Evolutionary conservation across 2,888 invertebrate genomes (phyloP), one percentile per base, ranked within the genome.

Genomic region (Crossocerus cetratus): DNA sequence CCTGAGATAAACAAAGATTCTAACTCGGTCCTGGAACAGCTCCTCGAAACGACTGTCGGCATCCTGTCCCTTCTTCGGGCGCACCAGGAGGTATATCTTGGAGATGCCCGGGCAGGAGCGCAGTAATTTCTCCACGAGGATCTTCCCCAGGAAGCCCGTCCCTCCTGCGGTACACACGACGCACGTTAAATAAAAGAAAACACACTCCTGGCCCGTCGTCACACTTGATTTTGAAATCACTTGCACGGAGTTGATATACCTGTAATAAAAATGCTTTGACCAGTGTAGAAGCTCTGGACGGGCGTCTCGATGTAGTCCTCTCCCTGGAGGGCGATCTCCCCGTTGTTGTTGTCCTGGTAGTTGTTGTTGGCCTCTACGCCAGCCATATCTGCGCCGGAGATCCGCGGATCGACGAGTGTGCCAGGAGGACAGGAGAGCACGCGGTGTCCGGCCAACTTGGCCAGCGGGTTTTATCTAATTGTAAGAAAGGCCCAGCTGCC

Each of bases 81-180:
- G 90, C 0, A 93, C 91, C 5, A 94, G 84, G 0, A 87, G 82
- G 83, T 93, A 94, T 66, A 94, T 91, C 18, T 91, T 91, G 23
- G 91, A 89, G 0, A 93, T 86, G 16, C 92, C 91, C 0, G 92
- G 90, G 43, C 93, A 93, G 16, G 91, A 91, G 32, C 94, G 91
- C 32, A 94, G 88, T 49, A 94, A 87, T 86, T 94, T 94, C 80
- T 94, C 94, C 53, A 93, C 87, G 5, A 94, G 86, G 2, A 94
- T 87, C 81, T 92, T 91, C 2, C 93, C 93, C 68, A 92, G 83
- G 82, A 92, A 92, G 42, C 93, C 89, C 1, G 88, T 88, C 16
- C 87, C 86, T 23, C 89, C 94, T 89, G 64, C 45, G 32, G 5
- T 3, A 8, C 32, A 32, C 32, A 32, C 11, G 14, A 11, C 49